Evolutionary conservation across 2,797 vertebrate genomes (phyloP).

Genomic region (Bradypus variegatus): DNA sequence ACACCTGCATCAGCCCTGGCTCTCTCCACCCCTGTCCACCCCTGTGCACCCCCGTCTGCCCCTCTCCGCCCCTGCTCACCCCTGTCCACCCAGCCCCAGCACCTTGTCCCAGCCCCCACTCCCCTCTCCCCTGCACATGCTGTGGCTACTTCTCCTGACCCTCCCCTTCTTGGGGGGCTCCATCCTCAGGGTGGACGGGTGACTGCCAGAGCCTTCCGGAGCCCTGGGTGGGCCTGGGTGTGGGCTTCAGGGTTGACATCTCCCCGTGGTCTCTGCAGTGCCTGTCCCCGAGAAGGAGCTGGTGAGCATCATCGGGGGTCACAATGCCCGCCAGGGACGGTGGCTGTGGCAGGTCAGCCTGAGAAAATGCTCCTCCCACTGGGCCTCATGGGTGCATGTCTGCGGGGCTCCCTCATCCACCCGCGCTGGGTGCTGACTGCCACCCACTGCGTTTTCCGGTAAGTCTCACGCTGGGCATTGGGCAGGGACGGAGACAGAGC

Average conservation of each 20-base stretch:
- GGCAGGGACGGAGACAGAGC: too few relatives aligned
- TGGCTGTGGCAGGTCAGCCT: slow-evolving; percentile 54
- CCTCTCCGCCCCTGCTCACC: too few relatives aligned
- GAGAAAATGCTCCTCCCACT: neutral
- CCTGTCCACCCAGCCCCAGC: too few relatives aligned
- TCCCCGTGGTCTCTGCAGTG: too few relatives aligned
- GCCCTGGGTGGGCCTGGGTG: too few relatives aligned
- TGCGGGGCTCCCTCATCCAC: slow-evolving; percentile 49
- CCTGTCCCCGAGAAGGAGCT: neutral
- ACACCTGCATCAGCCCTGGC: too few relatives aligned
- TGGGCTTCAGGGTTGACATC: too few relatives aligned
- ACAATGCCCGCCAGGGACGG: slow-evolving; percentile 21
- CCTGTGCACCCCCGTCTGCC: too few relatives aligned
- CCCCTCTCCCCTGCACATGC: neutral
- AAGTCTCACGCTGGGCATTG: neutral
- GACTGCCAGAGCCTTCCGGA: too few relatives aligned
- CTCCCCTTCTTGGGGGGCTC: neutral
- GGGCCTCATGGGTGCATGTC: neutral
- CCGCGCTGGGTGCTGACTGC: slow-evolving; percentile 37
- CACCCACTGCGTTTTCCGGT: slow-evolving; percentile 43
- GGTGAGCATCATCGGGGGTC: slow-evolving; percentile 39
- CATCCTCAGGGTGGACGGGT: too few relatives aligned
- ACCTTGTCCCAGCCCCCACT: neutral
- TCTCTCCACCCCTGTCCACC: too few relatives aligned
- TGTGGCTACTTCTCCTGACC: neutral